Evolutionary conservation across 2,113 vertebrate species (phyloP), one percentile per base, ranked within the genome.

Genomic region (Dicaeum eximium): DNA sequence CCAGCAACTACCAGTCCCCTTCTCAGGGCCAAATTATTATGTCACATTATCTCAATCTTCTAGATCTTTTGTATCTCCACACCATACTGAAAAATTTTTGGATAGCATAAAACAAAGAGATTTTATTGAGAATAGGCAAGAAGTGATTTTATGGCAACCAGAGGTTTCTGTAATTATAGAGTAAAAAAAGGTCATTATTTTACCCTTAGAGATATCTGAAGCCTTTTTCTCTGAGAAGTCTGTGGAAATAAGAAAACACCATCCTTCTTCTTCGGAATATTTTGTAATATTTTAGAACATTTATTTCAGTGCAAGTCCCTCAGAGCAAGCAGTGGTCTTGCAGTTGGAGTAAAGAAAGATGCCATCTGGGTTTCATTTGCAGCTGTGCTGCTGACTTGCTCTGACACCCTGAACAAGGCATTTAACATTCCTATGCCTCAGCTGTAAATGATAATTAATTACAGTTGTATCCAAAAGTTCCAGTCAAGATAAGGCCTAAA

Each of bases 381-480:
- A 92, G 13, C 44, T 60, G 42, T 67, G 83, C 81, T 90, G 45
- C 57, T 75, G 65, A 82, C 85, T 93, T 90, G 53, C 89, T 94
- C 62, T 88, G 79, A 87, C 83, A 95, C 87, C 89, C 83, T 40
- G 88, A 93, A 91, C 58, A 88, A 91, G 81, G 62, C 77, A 58
- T 79, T 97, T 69, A 89, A 87, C 73, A 81, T 92, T 69, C 86
- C 44, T 56, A 15, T 78, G 62, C 45, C 67, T 93, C 73, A 93
- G 66, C 66, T 93, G 84, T 89, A 95, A 93, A 95, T 85, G 37
- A 69, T 74, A 84, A 95, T 81, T 93, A 92, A 93, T 95, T 92
- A 93, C 83, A 89, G 56, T 87, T 87, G 53, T 75, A 44, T 64
- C 57, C 72, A 84, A 97, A 96, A 89, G 20, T 56, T 84, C 61